Evolutionary conservation across 2,113 vertebrate genomes (phyloP).

Genomic region (Cynocephalus volans): DNA sequence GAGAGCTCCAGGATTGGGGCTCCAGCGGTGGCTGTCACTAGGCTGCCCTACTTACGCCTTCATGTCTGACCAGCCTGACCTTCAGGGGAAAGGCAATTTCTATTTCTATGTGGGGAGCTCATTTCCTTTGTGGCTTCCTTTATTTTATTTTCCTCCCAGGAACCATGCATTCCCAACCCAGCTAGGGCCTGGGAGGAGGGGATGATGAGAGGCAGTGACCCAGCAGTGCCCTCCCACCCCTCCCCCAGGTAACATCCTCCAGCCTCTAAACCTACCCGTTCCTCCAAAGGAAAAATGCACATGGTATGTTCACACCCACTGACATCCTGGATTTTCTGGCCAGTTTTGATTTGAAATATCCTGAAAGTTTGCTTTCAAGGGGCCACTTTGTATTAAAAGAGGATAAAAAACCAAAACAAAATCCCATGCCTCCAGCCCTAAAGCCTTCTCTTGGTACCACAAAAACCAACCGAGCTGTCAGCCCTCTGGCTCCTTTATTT

Average conservation of each 20-base stretch:
- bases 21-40: too few species aligned
- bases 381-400: neutral
- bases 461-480: neutral
- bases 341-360: neutral
- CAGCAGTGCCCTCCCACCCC: neutral
- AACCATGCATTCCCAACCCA: neutral
- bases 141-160: constrained; percentile 34
- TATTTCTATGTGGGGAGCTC: constrained; percentile 2
- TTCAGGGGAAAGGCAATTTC: constrained; percentile 1
- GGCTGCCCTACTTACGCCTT: neutral
- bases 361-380: neutral
- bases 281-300: neutral
- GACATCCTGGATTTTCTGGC: neutral
- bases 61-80: neutral
- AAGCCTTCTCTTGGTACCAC: neutral
- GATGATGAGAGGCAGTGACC: neutral
- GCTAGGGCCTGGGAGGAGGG: neutral
- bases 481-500: neutral
- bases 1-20: neutral
- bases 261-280: too few species aligned
- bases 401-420: neutral
- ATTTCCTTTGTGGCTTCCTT: constrained; percentile 48
- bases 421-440: neutral
- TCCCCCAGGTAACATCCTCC: accelerated
- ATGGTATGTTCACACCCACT: neutral